A percentile compares a stretch with the other conserved stretches of the same genome.
These are phyloP conservation scores for Artibeus jamaicensis DNA, from an alignment of 2,797 vertebrate species.

Conservation along the genomic window DNA sequence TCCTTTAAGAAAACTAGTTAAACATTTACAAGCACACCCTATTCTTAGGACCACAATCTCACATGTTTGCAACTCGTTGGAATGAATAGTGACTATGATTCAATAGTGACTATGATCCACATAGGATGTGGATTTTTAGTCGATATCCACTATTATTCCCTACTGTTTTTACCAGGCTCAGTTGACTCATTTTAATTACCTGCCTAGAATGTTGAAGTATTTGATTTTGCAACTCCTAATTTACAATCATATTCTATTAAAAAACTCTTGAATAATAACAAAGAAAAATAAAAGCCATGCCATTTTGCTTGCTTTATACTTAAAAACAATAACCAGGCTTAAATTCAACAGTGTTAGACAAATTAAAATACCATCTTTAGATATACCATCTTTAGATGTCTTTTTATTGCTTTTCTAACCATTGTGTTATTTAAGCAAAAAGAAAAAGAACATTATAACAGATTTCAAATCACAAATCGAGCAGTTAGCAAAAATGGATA, in stretches of 20 bases:
- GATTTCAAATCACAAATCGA: slow-evolving; percentile 20
- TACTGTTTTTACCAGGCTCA: not conserved
- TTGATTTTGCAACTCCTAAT: slow-evolving; percentile 13
- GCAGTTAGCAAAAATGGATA: not conserved
- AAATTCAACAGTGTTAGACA: slow-evolving; percentile 16
- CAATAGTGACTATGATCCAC: not conserved
- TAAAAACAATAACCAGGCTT: not conserved
- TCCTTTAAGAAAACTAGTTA: not conserved
- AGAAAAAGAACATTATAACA: not conserved
- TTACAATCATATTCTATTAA: not conserved
- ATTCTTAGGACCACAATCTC: not conserved
- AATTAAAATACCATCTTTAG: slow-evolving; percentile 16
- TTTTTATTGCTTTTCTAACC: slow-evolving; percentile 22
- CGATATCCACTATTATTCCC: not conserved
- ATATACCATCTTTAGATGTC: not conserved
- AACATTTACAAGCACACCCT: not conserved
- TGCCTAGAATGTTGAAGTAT: not conserved
- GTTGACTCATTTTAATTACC: slow-evolving; percentile 12
- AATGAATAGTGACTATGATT: not conserved
- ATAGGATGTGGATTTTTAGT: not conserved
- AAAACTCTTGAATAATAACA: slow-evolving; percentile 11
- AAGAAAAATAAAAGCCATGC: not conserved
- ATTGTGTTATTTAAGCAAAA: not conserved
- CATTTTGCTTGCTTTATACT: slow-evolving; percentile 11
- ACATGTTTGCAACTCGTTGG: not conserved